Evolutionary conservation across 2,113 vertebrate species (phyloP).

Genomic region (Abramis brama): DNA sequence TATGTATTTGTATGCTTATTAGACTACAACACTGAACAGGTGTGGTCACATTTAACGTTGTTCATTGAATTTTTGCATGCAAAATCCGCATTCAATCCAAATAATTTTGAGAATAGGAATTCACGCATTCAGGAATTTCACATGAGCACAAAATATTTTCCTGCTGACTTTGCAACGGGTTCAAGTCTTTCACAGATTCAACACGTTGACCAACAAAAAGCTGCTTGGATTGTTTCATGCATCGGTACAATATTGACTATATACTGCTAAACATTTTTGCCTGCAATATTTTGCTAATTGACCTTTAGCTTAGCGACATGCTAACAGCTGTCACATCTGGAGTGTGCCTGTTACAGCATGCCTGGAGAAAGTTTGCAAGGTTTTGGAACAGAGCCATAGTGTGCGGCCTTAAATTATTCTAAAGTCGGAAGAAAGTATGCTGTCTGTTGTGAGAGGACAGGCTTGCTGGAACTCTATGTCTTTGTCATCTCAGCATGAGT

Average conservation of each 20-base stretch:
- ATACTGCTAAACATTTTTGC: not conserved
- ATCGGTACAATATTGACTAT: not conserved
- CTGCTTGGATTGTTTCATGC: not conserved
- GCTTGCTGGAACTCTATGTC: constrained; percentile 14
- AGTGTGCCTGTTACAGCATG: not conserved
- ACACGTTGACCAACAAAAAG: not conserved
- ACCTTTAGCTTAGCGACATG: not conserved
- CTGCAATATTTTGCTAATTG: not conserved
- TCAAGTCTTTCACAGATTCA: no score
- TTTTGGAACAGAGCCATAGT: constrained; percentile 4
- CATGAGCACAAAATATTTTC: no score
- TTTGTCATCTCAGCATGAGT: constrained; percentile 39
- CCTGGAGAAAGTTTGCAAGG: not conserved
- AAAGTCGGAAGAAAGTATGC: not conserved
- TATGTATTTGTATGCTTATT: not conserved
- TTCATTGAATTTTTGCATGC: no score
- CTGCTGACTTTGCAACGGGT: no score
- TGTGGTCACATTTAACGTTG: no score
- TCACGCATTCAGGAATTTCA: no score
- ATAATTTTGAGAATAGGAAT: no score
- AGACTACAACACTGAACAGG: not conserved
- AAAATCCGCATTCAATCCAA: no score
- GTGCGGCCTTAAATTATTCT: constrained; percentile 5
- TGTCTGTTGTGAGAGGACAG: constrained; percentile 8
- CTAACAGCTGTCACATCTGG: not conserved